Percentiles rank a stretch among this genome's conserved stretches.
Evolutionary conservation across 2,797 vertebrate species (phyloP).

Genomic region (Sebastes variabilis): DNA sequence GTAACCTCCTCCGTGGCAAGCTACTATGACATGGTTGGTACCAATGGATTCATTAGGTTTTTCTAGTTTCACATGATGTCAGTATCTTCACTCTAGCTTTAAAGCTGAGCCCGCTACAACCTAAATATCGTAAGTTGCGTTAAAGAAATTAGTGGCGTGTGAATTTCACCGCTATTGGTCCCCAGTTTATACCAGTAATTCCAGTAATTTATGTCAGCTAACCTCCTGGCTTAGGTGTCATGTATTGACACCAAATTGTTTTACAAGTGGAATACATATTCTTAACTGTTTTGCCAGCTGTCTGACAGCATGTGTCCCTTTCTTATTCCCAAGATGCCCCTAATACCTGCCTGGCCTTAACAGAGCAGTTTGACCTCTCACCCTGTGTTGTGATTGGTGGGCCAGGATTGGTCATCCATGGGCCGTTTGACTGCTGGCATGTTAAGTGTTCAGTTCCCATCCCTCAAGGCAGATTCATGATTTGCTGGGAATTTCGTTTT

Average conservation of each 20-base stretch:
- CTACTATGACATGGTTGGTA: no score
- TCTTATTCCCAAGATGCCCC: conserved; percentile 43
- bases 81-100: no score
- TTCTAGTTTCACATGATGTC: no score
- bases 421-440: conserved; percentile 70
- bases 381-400: conserved; percentile 68
- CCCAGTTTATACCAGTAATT: background rate
- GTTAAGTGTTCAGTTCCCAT: conserved; percentile 74
- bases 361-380: conserved; percentile 71
- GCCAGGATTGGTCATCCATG: conserved; percentile 62
- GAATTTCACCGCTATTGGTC: no score
- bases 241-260: background rate
- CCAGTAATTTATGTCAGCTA: background rate
- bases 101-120: no score
- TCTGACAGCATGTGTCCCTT: conserved; percentile 25
- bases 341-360: conserved; percentile 58
- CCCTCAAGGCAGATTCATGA: conserved; percentile 61
- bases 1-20: no score
- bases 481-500: conserved; percentile 68
- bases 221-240: background rate
- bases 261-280: conserved; percentile 15
- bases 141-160: no score
- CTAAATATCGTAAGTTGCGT: no score
- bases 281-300: conserved; percentile 61
- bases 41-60: no score